A percentile compares a stretch with the other conserved stretches of the same genome.
phyloP scores from a whole-genome alignment of 1,140 invertebrate genomes.

The Bemisia tabaci region DNA sequence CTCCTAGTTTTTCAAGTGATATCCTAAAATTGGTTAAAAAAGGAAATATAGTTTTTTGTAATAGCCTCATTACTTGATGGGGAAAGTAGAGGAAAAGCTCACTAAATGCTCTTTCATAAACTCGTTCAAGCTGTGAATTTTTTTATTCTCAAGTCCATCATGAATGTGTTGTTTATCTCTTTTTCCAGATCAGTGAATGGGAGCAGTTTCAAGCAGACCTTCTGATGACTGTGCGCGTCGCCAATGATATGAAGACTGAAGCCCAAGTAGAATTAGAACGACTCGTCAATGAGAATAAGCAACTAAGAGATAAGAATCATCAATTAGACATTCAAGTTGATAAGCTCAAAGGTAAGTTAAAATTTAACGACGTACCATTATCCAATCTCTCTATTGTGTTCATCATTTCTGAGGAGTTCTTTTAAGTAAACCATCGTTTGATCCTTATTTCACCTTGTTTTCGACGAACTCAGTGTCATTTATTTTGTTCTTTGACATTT shows the following conservation, averaged over 20 bases:
- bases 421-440: too few relatives aligned
- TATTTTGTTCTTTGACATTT: too few relatives aligned
- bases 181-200: conserved; percentile 63
- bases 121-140: too few relatives aligned
- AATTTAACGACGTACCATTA: neutral
- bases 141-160: too few relatives aligned
- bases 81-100: too few relatives aligned
- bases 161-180: too few relatives aligned
- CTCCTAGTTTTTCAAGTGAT: too few relatives aligned
- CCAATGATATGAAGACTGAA: conserved; percentile 87
- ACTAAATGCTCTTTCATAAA: too few relatives aligned
- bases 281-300: conserved; percentile 65
- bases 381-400: neutral
- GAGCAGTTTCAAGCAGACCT: conserved; percentile 86
- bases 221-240: conserved; percentile 80
- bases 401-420: conserved; percentile 1
- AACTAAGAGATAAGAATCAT: conserved; percentile 59
- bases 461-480: too few relatives aligned
- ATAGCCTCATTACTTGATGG: too few relatives aligned
- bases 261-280: conserved; percentile 68
- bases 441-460: too few relatives aligned
- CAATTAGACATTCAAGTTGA: conserved; percentile 65
- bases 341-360: conserved; percentile 50
- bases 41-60: conserved; percentile 7
- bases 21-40: neutral